phyloP scores from a whole-genome alignment of 2,888 invertebrate genomes.

The Syrista parreyssii region DNA sequence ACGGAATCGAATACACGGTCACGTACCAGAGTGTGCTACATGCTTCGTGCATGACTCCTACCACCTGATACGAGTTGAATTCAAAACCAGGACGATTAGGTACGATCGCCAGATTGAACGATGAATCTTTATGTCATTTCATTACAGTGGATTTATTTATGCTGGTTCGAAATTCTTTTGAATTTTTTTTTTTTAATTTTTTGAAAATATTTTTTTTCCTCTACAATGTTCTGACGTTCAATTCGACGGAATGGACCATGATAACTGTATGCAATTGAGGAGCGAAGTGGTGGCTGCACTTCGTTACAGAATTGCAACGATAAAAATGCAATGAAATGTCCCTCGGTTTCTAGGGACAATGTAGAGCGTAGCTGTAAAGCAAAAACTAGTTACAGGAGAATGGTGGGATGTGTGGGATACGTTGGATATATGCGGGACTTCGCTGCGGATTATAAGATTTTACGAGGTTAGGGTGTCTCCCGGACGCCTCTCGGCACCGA shows the following conservation, averaged over 20 bases:
- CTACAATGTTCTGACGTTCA: not conserved
- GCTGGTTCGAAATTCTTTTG: not conserved
- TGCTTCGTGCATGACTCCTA: conserved; percentile 40
- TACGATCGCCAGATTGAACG: not conserved
- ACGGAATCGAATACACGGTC: conserved; percentile 50
- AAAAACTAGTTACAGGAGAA: conserved; percentile 32
- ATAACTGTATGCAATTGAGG: not conserved
- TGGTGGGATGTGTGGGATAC: conserved; percentile 8
- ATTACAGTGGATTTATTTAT: not conserved
- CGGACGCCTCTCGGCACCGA: not conserved
- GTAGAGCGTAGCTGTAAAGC: conserved; percentile 20
- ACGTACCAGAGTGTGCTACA: conserved; percentile 45
- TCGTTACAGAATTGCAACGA: conserved; percentile 51
- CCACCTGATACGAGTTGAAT: conserved; percentile 37
- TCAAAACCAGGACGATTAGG: not conserved
- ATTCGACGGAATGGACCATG: not conserved
- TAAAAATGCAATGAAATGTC: conserved; percentile 46
- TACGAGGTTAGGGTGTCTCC: not conserved
- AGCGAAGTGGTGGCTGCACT: not conserved
- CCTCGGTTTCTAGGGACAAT: conserved; percentile 15
- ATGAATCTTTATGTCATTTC: not conserved
- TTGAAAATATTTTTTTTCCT: too few relatives aligned
- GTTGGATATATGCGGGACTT: not conserved
- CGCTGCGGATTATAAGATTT: conserved; percentile 7
- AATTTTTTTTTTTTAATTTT: not conserved